phyloP scores from a whole-genome alignment of 2,888 invertebrate genomes.

The Tinea pellionella region DNA sequence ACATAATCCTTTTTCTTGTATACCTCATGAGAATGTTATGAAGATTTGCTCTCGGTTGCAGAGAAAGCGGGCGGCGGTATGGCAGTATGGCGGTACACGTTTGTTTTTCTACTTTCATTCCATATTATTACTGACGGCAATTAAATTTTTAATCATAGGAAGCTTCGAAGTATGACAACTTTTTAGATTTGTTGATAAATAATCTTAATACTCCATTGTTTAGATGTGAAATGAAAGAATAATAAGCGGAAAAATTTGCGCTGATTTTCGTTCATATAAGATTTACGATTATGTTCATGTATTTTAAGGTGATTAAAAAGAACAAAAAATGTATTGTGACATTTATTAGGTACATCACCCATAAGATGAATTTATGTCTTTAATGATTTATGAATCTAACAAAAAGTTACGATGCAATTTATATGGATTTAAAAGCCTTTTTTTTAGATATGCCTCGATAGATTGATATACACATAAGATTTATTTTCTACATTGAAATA shows the following conservation, averaged over 20 bases:
- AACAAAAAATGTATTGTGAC: neutral
- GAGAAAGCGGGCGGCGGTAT: neutral
- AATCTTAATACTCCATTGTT: slow-evolving; percentile 7
- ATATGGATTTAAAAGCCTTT: neutral
- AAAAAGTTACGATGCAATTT: neutral
- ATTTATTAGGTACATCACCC: neutral
- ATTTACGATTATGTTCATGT: neutral
- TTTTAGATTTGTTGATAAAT: neutral
- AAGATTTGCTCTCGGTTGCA: neutral
- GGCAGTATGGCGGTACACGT: too few relatives aligned
- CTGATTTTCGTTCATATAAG: neutral
- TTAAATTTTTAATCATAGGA: slow-evolving; percentile 10
- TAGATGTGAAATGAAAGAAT: slow-evolving; percentile 2
- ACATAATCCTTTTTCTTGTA: too few relatives aligned
- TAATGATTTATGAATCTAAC: neutral
- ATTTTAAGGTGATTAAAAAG: neutral
- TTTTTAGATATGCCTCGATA: neutral
- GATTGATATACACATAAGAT: too few relatives aligned
- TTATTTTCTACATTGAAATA: too few relatives aligned
- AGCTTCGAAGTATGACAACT: slow-evolving; percentile 5
- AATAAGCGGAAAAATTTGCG: slow-evolving; percentile 3
- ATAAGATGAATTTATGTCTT: neutral
- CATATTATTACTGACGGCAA: neutral
- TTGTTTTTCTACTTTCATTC: neutral
- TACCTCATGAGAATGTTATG: too few relatives aligned